Base-by-base conservation (phyloP, 2,797 vertebrate species). In the Brachyrhaphis roseni region DNA sequence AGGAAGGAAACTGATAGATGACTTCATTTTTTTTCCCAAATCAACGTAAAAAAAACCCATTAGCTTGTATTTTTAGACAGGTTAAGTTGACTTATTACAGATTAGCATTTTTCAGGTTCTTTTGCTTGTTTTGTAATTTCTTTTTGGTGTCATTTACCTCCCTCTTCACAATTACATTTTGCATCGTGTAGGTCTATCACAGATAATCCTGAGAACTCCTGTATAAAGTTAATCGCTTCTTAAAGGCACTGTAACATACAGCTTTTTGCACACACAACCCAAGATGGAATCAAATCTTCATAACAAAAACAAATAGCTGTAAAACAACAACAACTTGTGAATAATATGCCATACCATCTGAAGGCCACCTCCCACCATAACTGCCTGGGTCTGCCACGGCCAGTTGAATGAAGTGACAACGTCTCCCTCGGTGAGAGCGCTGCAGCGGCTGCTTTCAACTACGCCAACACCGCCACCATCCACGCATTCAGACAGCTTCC, bases 391-490 rank as follows among this genome's bases (percentile, higher is more conserved):
- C 93, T 99, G 97, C 98, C 98, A 99, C 18, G 95, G 97, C 98
- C 98, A 99, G 84, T 31, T 96, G 82, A 98, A 97, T 7, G 94
- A 97, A 20, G 95, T 97, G 82, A 98, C 97, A 39, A 96, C 91
- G 75, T 97, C 96, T 26, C 97, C 97, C 79, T 92, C 81, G 1
- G 78, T n/a, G 18, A 94, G 87, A 5, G 84, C 43, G 0, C 77
- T 34, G 39, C 96, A 94, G 84, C 94, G 94, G 90, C 97, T 98
- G 83, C 96, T 95, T 86, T 98, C 95, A 5, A 99, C 95, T 77
- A 97, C 78, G 2, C 98, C 98, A 1, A 99, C 68, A 4, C 98
- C 98, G 34, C 97, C 97, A 8, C 98, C 98, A 4, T 98, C 97
- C 76, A 94, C 90, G 55, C 96, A 95, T 76, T 97, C 94, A 0